A percentile compares a stretch with the other conserved stretches of the same genome.
Conservation (phyloP, 2,113 vertebrate species). For the Oplegnathus fasciatus region DNA sequence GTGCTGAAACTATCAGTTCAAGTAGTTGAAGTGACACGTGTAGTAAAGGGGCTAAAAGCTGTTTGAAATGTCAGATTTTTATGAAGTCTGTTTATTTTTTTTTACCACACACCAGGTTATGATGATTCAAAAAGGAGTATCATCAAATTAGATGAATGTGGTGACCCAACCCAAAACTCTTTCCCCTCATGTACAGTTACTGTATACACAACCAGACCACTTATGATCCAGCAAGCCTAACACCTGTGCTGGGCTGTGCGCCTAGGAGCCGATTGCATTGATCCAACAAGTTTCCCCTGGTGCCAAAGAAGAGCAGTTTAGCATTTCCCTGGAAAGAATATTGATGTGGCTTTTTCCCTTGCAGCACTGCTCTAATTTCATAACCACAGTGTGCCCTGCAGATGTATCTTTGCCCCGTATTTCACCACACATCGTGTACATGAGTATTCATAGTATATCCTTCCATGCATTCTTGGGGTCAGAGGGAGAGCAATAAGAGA, state of each 20-base stretch:
- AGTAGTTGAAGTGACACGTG: not conserved
- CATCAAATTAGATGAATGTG: not conserved
- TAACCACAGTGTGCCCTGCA: not conserved
- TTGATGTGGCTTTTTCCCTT: not conserved
- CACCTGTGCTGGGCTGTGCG: not conserved
- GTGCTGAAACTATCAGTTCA: not conserved
- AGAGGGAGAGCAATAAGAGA: constrained; percentile 54
- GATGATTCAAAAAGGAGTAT: not conserved
- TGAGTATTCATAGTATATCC: constrained; percentile 65
- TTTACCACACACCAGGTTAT: not conserved
- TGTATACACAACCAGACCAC: not conserved
- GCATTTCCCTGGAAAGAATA: not conserved
- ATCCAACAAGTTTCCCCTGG: not conserved
- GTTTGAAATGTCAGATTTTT: not conserved
- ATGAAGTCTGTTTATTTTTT: not conserved
- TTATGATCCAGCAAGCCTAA: not conserved
- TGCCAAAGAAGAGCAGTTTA: not conserved
- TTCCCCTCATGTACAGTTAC: not conserved
- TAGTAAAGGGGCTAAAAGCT: not conserved
- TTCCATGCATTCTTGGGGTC: constrained; percentile 62
- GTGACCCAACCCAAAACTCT: not conserved
- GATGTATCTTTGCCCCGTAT: constrained; percentile 29
- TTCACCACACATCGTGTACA: constrained; percentile 23
- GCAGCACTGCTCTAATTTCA: not conserved
- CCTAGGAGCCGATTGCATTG: not conserved